phyloP scores from a whole-genome alignment of 2,797 vertebrate species.

The Arctocebus calabarensis region DNA sequence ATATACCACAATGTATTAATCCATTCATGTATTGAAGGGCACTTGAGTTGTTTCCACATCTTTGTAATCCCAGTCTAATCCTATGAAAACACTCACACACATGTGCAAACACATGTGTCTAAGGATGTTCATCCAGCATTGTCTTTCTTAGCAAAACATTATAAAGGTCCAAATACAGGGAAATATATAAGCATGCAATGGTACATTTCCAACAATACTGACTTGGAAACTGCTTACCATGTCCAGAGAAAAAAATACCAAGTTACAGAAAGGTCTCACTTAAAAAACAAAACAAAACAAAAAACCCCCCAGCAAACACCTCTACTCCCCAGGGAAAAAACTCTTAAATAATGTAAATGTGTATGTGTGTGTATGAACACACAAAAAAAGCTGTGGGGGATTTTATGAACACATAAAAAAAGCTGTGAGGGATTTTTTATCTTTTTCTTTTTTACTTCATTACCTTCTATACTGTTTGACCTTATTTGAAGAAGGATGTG shows the following conservation, averaged over 20 bases:
- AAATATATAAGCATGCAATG: background rate
- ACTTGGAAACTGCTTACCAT: background rate
- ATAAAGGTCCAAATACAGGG: background rate
- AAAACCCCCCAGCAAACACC: background rate
- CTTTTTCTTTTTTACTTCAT: background rate
- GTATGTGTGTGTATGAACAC: background rate
- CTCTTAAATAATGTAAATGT: background rate
- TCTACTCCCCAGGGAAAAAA: background rate
- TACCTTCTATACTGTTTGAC: background rate
- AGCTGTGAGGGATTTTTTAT: background rate
- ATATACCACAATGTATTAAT: too few species aligned
- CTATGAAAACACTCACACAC: background rate
- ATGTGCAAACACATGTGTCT: background rate
- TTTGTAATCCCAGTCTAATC: background rate
- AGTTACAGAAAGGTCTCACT: background rate
- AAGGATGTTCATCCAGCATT: background rate
- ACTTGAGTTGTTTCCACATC: too few species aligned
- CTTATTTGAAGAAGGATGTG: background rate
- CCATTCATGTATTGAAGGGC: too few species aligned
- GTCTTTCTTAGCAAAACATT: slow-evolving; percentile 34
- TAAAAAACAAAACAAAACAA: background rate
- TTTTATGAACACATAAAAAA: background rate
- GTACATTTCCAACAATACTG: background rate
- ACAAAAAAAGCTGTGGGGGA: background rate
- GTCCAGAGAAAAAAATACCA: slow-evolving; percentile 2